Conservation (phyloP, 1,140 invertebrate species). For the Diabrotica undecimpunctata region DNA sequence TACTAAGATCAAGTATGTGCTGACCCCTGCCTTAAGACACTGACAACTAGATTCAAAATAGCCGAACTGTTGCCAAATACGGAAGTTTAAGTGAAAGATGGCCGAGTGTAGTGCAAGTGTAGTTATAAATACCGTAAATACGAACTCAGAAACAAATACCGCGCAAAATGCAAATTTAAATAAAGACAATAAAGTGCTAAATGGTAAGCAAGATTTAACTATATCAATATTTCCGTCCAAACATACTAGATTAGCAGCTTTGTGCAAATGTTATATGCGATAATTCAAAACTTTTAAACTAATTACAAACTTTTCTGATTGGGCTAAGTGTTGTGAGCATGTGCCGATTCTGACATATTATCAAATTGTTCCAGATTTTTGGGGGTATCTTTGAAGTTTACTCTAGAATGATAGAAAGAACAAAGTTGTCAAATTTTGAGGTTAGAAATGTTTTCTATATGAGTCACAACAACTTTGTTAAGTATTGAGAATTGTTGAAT, state of each 20-base stretch:
- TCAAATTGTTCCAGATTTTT: neutral
- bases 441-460: too few species aligned
- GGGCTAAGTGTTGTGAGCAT: neutral
- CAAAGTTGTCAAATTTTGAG: too few species aligned
- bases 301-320: neutral
- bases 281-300: slow-evolving; percentile 5
- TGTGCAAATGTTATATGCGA: slow-evolving; percentile 28
- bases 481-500: too few species aligned
- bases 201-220: slow-evolving; percentile 32
- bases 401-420: too few species aligned
- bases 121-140: slow-evolving; percentile 39
- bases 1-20: slow-evolving; percentile 2
- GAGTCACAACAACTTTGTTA: too few species aligned
- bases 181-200: slow-evolving; percentile 31
- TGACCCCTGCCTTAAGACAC: neutral
- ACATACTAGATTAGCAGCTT: neutral
- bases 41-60: slow-evolving; percentile 10
- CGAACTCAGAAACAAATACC: slow-evolving; percentile 31
- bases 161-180: slow-evolving; percentile 24
- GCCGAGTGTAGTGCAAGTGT: slow-evolving; percentile 41
- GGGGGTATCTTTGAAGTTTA: too few species aligned
- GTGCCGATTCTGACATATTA: neutral
- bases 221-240: slow-evolving; percentile 3
- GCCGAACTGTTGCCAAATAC: slow-evolving; percentile 35
- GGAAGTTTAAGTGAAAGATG: slow-evolving; percentile 44